Evolutionary conservation across 2,113 vertebrate species (phyloP), one percentile per base, ranked within the genome.

Genomic region (Malurus elegans): DNA sequence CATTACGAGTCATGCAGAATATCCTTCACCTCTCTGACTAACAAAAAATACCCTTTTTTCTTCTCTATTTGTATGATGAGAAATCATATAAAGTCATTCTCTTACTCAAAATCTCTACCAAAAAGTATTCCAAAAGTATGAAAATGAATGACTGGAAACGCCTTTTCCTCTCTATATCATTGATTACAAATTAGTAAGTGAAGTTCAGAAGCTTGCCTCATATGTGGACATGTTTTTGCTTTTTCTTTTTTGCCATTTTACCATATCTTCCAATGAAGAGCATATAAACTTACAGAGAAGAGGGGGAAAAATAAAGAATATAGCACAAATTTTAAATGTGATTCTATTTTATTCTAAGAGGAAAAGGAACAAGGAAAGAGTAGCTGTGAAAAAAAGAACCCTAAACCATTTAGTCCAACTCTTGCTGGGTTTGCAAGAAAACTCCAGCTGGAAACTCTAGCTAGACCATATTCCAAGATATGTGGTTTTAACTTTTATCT

Each of bases 401-500:
- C 16, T 38, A 57, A 92, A 65, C 20, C 10, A 69, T 60, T 56
- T 64, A 34, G 18, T 87, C 24, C 25, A 72, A 4, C 16, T 79
- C 54, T 85, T 83, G 20, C 54, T 75, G 79, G 14, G 29, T 85
- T 93, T 94, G 18, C 50, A 88, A 81, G 36, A n/a, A 69, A 80
- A 69, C 47, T 93, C 42, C 79, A 79, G 29, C 34, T 92, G 74
- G 87, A 95, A 94, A 69, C 18, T 14, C 14, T 44, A 58, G 26
- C 32, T 66, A 79, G 50, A 82, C 20, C 73, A 29, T 56, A 75
- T 74, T 90, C 75, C 60, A 93, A 47, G 29, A 25, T 86, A n/a
- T 25, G 34, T 65, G 60, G 34, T 88, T 90, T 97, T 79, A 70
- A 62, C 42, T 88, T 94, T 82, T 85, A 92, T 90, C 42, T 90